Conservation (phyloP, 30 jellyfish, hydroid and myxozoan genomes). For the Nemopilema nomurai region DNA sequence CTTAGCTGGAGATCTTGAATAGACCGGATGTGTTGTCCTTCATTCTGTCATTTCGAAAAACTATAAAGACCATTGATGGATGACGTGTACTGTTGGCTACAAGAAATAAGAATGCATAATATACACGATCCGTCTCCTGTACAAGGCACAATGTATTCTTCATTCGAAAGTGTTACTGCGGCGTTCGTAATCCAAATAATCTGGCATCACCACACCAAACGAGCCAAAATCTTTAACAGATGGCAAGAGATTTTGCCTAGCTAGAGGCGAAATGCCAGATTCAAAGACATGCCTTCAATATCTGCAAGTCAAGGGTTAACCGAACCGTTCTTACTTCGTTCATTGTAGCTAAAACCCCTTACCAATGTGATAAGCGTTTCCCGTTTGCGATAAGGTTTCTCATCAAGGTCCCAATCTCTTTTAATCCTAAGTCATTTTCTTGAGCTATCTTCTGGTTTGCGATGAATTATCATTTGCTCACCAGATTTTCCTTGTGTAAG, state of each 20-base stretch:
- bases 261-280: not conserved
- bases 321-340: too few species aligned
- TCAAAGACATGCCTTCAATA: not conserved
- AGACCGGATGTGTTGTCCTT: not conserved
- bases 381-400: too few species aligned
- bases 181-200: not conserved
- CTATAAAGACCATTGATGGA: too few species aligned
- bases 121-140: not conserved
- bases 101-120: not conserved
- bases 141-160: not conserved
- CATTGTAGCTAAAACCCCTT: too few species aligned
- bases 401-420: too few species aligned
- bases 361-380: too few species aligned
- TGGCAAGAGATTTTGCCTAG: not conserved
- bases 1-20: not conserved
- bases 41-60: too few species aligned
- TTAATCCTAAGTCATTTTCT: too few species aligned
- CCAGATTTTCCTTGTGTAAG: too few species aligned
- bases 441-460: too few species aligned
- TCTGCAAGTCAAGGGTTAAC: not conserved
- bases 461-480: too few species aligned
- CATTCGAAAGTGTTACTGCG: not conserved
- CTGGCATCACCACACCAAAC: not conserved
- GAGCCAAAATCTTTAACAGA: not conserved
- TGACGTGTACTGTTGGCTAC: not conserved